Conservation (phyloP, 1,140 invertebrate species). For the Aleiodes sp. region DNA sequence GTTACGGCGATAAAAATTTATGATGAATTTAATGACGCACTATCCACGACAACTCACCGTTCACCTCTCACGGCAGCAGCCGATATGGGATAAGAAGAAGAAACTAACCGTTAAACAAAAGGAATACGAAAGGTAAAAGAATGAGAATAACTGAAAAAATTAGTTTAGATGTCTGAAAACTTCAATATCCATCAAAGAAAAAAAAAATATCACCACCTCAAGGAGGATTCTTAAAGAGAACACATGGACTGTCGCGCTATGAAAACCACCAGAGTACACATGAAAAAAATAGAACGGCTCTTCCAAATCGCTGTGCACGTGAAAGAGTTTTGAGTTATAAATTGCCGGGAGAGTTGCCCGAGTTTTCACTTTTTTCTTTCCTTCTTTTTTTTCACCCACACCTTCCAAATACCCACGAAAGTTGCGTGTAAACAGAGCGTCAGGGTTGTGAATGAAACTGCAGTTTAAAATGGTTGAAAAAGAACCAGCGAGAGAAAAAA, state of each 20-base stretch:
- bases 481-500: too few relatives aligned
- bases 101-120: conserved; percentile 8
- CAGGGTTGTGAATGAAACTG: conserved; percentile 5
- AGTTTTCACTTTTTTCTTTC: not conserved
- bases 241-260: too few relatives aligned
- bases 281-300: not conserved
- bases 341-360: conserved; percentile 11
- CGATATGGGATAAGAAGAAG: not conserved
- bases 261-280: too few relatives aligned
- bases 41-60: conserved; percentile 2
- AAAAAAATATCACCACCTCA: too few relatives aligned
- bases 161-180: too few relatives aligned
- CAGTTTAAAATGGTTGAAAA: conserved; percentile 1
- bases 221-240: too few relatives aligned
- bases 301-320: conserved; percentile 5
- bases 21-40: conserved; percentile 5
- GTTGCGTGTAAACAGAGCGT: conserved; percentile 8
- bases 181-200: too few relatives aligned
- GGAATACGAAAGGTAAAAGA: not conserved
- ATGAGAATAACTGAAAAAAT: too few relatives aligned
- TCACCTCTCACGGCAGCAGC: not conserved
- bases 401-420: not conserved
- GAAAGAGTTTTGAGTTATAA: conserved; percentile 16
- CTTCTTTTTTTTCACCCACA: not conserved
- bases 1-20: conserved; percentile 13